Percentiles rank a stretch among this genome's conserved stretches.
phyloP scores from a whole-genome alignment of 92 coral and sea anemone species.

The Palythoa grandiflora region DNA sequence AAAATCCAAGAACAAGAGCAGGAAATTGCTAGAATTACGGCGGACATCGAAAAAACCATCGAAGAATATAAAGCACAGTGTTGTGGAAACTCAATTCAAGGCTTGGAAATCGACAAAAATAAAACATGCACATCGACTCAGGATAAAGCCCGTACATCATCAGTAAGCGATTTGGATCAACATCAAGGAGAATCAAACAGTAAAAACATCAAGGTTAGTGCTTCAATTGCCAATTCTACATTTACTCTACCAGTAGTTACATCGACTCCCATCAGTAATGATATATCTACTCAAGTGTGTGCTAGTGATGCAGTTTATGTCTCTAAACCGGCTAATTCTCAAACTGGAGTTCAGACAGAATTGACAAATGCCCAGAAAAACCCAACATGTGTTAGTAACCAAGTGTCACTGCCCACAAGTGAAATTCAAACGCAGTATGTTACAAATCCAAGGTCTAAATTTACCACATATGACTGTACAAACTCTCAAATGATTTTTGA shows the following conservation, averaged over 20 bases:
- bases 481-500: not conserved
- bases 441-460: constrained; percentile 6
- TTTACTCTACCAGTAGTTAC: not conserved
- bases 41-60: not conserved
- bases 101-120: not conserved
- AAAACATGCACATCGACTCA: not conserved
- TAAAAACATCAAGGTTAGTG: not conserved
- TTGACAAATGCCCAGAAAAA: not conserved
- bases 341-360: no score
- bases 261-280: not conserved
- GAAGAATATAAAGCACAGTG: no score
- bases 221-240: not conserved
- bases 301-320: no score
- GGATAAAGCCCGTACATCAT: not conserved
- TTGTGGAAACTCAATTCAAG: not conserved
- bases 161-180: not conserved
- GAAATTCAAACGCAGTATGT: not conserved
- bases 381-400: not conserved
- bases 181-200: not conserved
- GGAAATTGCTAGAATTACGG: not conserved
- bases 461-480: not conserved
- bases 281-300: not conserved
- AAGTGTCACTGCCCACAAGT: not conserved
- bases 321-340: no score
- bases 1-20: no score